phyloP scores from a whole-genome alignment of 2,113 vertebrate genomes.

The Geothlypis trichas region DNA sequence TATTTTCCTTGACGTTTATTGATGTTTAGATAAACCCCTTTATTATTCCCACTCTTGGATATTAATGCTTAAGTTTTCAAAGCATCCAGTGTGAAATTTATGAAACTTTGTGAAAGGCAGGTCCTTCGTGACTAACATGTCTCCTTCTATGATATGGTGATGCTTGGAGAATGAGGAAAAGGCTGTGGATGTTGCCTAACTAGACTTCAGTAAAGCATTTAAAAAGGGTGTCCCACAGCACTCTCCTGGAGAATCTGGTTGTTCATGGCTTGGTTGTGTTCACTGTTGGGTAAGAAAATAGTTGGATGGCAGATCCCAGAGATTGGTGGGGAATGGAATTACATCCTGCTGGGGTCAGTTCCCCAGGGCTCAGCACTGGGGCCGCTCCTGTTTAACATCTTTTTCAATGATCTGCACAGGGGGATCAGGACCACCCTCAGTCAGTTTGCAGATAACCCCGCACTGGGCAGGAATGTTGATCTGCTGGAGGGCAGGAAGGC shows the following conservation, averaged over 20 bases:
- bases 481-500: background rate
- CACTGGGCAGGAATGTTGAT: background rate
- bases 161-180: background rate
- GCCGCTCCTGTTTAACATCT: background rate
- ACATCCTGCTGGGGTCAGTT: fast-evolving
- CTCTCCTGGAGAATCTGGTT: background rate
- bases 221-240: background rate
- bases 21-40: background rate
- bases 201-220: background rate
- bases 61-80: background rate
- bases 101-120: background rate
- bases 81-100: background rate
- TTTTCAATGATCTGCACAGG: background rate
- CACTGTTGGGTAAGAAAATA: background rate
- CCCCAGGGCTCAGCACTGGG: background rate
- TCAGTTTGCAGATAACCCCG: too few species aligned
- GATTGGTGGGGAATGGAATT: background rate
- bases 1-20: background rate
- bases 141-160: background rate
- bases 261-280: background rate
- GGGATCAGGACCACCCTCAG: fast-evolving
- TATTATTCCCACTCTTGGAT: background rate
- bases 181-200: background rate
- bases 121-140: background rate
- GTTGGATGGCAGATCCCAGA: background rate